A percentile compares a stretch with the other conserved stretches of the same genome.
These are phyloP conservation scores for Epinotia brunnichana DNA, from an alignment of 2,888 invertebrate genomes.

Conservation along the genomic window DNA sequence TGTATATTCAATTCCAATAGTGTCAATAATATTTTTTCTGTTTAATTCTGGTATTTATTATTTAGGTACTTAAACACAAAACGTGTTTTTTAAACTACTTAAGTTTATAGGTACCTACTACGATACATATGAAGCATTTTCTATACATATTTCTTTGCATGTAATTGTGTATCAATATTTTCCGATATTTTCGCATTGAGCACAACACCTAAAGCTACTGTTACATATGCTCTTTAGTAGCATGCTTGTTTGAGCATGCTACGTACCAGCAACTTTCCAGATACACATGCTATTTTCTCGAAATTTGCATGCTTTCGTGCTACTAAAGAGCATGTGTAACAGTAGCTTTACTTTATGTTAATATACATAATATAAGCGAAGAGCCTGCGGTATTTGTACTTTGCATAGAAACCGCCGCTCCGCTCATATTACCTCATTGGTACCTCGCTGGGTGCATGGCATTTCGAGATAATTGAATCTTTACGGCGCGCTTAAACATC, in stretches of 20 bases:
- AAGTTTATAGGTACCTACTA: background rate
- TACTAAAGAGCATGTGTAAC: no score
- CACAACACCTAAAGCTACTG: background rate
- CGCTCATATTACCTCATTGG: conserved; percentile 13
- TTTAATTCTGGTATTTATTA: no score
- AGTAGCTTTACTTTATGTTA: conserved; percentile 13
- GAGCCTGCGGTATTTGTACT: conserved; percentile 8
- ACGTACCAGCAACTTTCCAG: no score
- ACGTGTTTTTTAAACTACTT: no score
- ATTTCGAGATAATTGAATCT: background rate
- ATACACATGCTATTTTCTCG: no score
- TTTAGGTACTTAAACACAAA: no score
- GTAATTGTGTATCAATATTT: background rate
- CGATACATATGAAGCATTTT: background rate
- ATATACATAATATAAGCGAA: conserved; percentile 5
- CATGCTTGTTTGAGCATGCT: no score
- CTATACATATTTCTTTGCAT: background rate
- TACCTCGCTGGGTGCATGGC: conserved; percentile 7
- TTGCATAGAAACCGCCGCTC: conserved; percentile 12
- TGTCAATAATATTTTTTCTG: no score
- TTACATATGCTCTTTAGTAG: no score
- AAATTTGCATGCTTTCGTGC: no score
- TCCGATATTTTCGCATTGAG: background rate
- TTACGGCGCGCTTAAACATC: background rate
- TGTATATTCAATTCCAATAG: no score